phyloP scores from a whole-genome alignment of 1,140 invertebrate species.

The Euborellia annulipes region DNA sequence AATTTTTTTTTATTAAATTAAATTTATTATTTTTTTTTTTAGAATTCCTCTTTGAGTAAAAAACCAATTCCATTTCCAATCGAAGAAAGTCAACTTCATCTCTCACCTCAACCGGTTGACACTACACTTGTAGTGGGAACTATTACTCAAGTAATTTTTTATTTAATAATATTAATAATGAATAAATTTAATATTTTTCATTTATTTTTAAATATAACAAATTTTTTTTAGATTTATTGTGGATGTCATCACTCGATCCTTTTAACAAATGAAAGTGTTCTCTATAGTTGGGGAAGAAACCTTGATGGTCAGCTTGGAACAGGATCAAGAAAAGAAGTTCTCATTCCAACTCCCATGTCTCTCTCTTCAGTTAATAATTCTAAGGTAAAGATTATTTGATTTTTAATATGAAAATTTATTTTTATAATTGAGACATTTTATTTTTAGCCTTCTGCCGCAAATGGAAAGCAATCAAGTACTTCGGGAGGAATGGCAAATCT shows the following conservation, averaged over 20 bases:
- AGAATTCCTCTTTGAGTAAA: too few relatives aligned
- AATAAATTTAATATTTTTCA: neutral
- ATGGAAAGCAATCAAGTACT: slow-evolving; percentile 9
- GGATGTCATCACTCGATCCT: slow-evolving; percentile 51
- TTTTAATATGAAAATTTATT: neutral
- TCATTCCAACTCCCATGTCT: slow-evolving; percentile 23
- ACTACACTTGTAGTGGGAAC: slow-evolving; percentile 36
- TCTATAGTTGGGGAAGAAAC: slow-evolving; percentile 55
- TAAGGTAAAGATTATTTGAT: neutral
- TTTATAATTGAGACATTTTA: slow-evolving; percentile 6
- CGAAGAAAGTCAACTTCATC: slow-evolving; percentile 30
- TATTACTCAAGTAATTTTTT: slow-evolving; percentile 33
- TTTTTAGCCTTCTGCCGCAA: slow-evolving; percentile 2
- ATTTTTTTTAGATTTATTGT: slow-evolving; percentile 38
- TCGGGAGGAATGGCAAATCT: slow-evolving; percentile 25
- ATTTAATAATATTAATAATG: neutral
- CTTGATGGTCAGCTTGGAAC: slow-evolving; percentile 55
- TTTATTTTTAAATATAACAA: neutral
- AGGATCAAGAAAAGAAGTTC: slow-evolving; percentile 32
- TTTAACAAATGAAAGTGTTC: slow-evolving; percentile 42
- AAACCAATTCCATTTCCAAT: slow-evolving; percentile 11
- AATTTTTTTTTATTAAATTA: too few relatives aligned
- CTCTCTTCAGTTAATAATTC: neutral
- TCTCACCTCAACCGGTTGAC: slow-evolving; percentile 38
- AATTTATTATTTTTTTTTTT: too few relatives aligned